Base-by-base conservation (phyloP, 1,140 invertebrate genomes). In the Pseudomyrmex gracilis region DNA sequence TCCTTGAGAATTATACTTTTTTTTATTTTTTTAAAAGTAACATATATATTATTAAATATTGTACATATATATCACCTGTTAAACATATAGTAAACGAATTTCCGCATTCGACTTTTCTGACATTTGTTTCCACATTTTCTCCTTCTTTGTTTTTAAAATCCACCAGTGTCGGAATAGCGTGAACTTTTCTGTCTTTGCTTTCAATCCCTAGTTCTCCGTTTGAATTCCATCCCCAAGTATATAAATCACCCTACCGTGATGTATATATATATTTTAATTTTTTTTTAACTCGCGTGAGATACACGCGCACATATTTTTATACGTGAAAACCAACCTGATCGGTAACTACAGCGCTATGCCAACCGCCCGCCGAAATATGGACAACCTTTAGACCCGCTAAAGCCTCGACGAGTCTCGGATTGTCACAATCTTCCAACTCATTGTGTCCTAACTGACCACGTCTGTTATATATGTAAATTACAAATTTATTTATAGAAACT, bases 221-320 rank as follows among this genome's bases (percentile, higher is more conserved):
- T 85, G 97, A 96, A 94, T 99, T 99, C 96, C 97, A 98, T n/a
- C 98, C 98, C 98, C 98, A 99, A 0, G 96, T 95, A 91, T 98
- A 99, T 0, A 98, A 87, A 93, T 98, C 97, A 10, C 97, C 97
- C 94, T 95, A 2, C 22, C 73, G 49, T 64, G 53, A 55, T 17
- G 77, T 67, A 82, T n/a, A 70, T 13, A n/a, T n/a, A n/a, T n/a
- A n/a, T 68, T 73, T 84, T 9, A 61, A 9, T 57, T 57, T 43
- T 2, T 12, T 57, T 57, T 43, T 2, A 20, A 68, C 53, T 60
- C 3, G 51, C 8, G n/a, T 63, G 47, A 74, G 47, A 74, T 15
- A 15, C 22, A 67, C 1, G 24, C 20, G 17, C 4, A 83, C 22
- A 22, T 45, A 17, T 61, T 2, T 12, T 61, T 63, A 51, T 63